Evolutionary conservation across 2,888 invertebrate species (phyloP).

Genomic region (Lasioglossum leucozonium): DNA sequence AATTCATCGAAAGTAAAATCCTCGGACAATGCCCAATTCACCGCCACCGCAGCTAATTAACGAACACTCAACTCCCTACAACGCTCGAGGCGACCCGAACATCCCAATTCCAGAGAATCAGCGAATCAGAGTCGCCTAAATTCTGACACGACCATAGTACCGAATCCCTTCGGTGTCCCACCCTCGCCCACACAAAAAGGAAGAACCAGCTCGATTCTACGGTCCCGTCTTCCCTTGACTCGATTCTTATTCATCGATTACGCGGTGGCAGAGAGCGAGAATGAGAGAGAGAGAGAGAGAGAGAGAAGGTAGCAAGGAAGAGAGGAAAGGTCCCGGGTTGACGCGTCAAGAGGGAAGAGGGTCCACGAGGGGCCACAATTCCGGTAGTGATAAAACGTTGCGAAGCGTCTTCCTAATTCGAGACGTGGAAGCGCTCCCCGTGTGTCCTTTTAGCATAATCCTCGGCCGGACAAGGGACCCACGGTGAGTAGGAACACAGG

Average conservation of each 20-base stretch:
- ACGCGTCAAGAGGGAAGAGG: slow-evolving; percentile 42
- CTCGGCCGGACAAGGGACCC: slow-evolving; percentile 75
- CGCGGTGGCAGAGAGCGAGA: slow-evolving; percentile 45
- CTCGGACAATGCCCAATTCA: too few species aligned
- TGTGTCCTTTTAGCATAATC: slow-evolving; percentile 82
- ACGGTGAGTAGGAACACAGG: slow-evolving; percentile 71
- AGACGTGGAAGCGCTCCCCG: slow-evolving; percentile 74
- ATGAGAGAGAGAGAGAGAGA: background rate
- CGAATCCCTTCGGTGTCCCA: background rate
- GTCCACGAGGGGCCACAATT: slow-evolving; percentile 50
- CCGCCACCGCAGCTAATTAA: background rate
- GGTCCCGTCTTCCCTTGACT: background rate
- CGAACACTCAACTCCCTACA: background rate
- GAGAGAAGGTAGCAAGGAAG: background rate
- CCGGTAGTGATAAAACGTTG: slow-evolving; percentile 62
- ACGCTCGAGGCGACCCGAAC: background rate
- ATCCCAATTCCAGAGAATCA: slow-evolving; percentile 2
- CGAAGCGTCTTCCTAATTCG: slow-evolving; percentile 74
- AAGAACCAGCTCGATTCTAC: background rate
- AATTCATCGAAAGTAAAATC: background rate
- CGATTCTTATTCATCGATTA: slow-evolving; percentile 61
- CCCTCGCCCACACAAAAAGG: background rate
- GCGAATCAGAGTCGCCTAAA: background rate
- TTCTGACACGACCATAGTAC: slow-evolving; percentile 1
- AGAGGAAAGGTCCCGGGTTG: slow-evolving; percentile 23